Evolutionary conservation across 2,113 vertebrate genomes (phyloP), one percentile per base, ranked within the genome.

Genomic region (Oryctolagus cuniculus): DNA sequence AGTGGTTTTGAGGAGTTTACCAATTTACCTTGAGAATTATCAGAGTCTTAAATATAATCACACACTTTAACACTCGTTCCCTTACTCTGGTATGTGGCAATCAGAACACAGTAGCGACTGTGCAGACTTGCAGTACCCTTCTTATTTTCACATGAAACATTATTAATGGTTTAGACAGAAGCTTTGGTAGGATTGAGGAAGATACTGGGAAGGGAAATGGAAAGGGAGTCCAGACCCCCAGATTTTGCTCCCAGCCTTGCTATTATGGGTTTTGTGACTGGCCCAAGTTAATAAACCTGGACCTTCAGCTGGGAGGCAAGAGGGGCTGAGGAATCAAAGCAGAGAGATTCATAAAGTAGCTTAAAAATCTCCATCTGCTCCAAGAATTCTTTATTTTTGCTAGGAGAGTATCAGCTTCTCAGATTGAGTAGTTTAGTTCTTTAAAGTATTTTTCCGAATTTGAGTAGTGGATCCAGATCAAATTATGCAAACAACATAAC

Each of bases 391-490:
- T 70, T 12, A 53, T 93, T 73, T 72, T 94, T 61, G 44, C 9
- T 4, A n/a, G 61, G 49, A 80, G 84, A 87, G 31, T 38, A 53
- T 24, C 82, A 51, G 2, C 63, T 73, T 93, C 29, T 90, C 53
- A 79, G 73, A 63, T 66, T 67, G 82, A 95, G 80, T 74, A 63
- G 10, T 87, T 93, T 88, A 22, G 19, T 89, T 89, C 90, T 69
- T 16, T 4, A 89, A 66, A 90, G 70, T 72, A 44, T 75, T 93
- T 96, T 95, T 94, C 77, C 84, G 87, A 87, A 67, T 70, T n/a
- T 0, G 1, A 83, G 17, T 77, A 55, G 36, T 29, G 38, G 70
- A 73, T 88, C 74, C 82, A 80, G 61, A 24, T 87, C 87, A 84
- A 70, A 77, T 80, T 55, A 9, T 87, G 27, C 61, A 87, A 93